Evolutionary conservation across 2,113 vertebrate species (phyloP), one percentile per base, ranked within the genome.

Genomic region (Mesembrinibis cayennensis): DNA sequence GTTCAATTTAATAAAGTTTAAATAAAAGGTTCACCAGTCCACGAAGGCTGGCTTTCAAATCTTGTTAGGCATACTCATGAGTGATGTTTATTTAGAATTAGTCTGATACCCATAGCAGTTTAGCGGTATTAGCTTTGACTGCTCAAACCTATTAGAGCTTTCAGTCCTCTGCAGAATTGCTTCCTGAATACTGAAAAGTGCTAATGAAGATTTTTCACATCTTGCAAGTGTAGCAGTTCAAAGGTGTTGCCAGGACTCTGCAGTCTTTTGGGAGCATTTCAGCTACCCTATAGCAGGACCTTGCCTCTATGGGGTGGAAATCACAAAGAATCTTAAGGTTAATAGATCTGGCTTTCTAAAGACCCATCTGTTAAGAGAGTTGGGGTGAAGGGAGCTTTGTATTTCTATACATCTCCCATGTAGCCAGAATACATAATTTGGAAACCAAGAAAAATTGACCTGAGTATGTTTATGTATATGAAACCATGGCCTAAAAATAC

Each of bases 101-200:
- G 13, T 27, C 20, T 27, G 44, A 53, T 86, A 34, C 49, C n/a
- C 6, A 2, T 13, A 40, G 73, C 42, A 40, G 44, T 18, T 80
- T 6, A 30, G 52, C 0, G 5, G 7, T 52, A 56, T 2, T 66
- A 0, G 2, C 44, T 77, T 36, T 22, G 26, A n/a, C n/a, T 56
- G 29, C 30, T 69, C 13, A n/a, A 16, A 55, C 16, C 16, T 62
- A 3, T n/a, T n/a, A 0, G 45, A 66, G 71, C 13, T 63, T 78
- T 81, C 26, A 26, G 11, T 47, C 11, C 52, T 44, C 38, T 38
- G 56, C 36, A n/a, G 45, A 34, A 22, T 25, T 52, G 8, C 66
- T 94, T 84, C 65, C 55, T 55, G 59, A 32, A 26, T 5, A 2
- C 34, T 29, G 36, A 4, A 6, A 61, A 86, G 55, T 29, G 47